Conservation (phyloP, 1,140 invertebrate genomes). For the Pomacea maculata region DNA sequence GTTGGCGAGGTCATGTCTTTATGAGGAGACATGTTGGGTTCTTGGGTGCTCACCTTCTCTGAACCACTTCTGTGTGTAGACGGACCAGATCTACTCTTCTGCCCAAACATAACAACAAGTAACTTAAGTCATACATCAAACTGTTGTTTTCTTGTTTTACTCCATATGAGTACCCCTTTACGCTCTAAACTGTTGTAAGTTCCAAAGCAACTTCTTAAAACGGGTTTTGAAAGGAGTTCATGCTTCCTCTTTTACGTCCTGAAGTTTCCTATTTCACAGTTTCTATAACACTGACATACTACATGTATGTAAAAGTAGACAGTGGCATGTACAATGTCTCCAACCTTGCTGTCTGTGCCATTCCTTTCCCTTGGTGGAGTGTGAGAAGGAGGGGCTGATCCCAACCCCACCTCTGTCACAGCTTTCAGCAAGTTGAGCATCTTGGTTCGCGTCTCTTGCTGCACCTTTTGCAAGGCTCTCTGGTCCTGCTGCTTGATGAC, state of each 20-base stretch:
- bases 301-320: neutral
- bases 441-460: constrained; percentile 55
- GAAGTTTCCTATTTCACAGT: too few species aligned
- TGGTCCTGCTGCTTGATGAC: constrained; percentile 46
- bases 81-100: constrained; percentile 12
- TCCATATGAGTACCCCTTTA: too few species aligned
- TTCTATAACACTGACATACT: too few species aligned
- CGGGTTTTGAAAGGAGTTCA: too few species aligned
- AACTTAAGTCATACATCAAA: too few species aligned
- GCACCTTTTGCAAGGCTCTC: constrained; percentile 43
- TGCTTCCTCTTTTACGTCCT: too few species aligned
- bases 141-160: too few species aligned
- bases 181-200: too few species aligned
- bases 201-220: too few species aligned
- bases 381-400: constrained; percentile 23
- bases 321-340: neutral
- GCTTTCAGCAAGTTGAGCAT: constrained; percentile 59
- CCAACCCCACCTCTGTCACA: constrained; percentile 51
- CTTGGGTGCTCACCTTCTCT: constrained; percentile 16
- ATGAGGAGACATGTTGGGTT: neutral
- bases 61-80: constrained; percentile 1
- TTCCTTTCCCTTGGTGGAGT: neutral
- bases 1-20: neutral
- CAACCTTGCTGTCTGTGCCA: neutral
- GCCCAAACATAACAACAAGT: neutral